Evolutionary conservation across 2,797 vertebrate genomes (phyloP), one percentile per base, ranked within the genome.

Genomic region (Microctenopoma stevenorrisi): DNA sequence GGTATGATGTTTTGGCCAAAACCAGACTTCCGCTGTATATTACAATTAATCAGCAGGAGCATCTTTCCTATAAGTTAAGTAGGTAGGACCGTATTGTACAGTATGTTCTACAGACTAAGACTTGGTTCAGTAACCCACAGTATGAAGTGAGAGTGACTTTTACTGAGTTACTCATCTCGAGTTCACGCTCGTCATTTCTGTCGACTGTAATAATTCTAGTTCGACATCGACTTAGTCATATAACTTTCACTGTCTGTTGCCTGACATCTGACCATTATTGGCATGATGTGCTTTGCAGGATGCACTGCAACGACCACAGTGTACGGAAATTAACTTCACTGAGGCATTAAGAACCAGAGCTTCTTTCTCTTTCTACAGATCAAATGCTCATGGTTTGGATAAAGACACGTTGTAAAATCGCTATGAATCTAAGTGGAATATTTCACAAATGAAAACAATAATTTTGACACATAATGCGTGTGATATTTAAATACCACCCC

Each of bases 121-220:
- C 66, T 69, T 22, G 48, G 60, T 78, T 81, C 16, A 76, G 22
- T 13, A 64, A 42, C 30, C 64, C 49, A 57, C 52, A 78, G 14
- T 35, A 52, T 51, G 26, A 89, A 89, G 77, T 81, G 89, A 89
- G 83, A 91, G 87, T 91, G 79, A 91, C 88, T 93, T 90, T 86
- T 85, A 89, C 82, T 64, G 73, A 85, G 75, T 90, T 87, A 93
- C 82, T 94, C 92, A 93, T 90, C 63, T 77, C 16, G n/a, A 74
- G 76, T 92, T 94, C 73, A 90, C 79, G 59, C 72, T 79, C 87
- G 88, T 97, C 93, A 96, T 96, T 93, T 78, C 69, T 68, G 37
- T 95, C 91, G 89, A 89, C 83, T 83, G 85, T 61, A 64, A 58
- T 10, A 15, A 52, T 76, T 87, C 74, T 54, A 74, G 77, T 89